These are phyloP conservation scores for Dendroctonus valens DNA, from an alignment of 1,140 invertebrate genomes.

Conservation along the genomic window DNA sequence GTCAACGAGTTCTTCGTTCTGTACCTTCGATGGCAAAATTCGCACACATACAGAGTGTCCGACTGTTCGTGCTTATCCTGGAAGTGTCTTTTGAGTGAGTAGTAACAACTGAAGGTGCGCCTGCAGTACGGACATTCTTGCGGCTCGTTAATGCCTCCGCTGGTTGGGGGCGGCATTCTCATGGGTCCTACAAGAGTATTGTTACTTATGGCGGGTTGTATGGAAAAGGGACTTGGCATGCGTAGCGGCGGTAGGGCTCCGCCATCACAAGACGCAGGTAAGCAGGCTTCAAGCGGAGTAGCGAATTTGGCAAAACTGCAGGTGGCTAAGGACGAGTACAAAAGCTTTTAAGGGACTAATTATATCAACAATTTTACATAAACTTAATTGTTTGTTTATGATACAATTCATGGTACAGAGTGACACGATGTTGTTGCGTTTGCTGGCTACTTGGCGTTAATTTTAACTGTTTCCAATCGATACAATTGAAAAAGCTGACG, in stretches of 20 bases:
- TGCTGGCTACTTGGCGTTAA: too few relatives aligned
- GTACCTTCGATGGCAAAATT: conserved; percentile 83
- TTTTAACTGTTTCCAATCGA: too few relatives aligned
- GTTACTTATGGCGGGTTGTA: conserved; percentile 29
- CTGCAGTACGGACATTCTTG: conserved; percentile 88
- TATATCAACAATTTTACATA: too few relatives aligned
- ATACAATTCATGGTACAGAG: too few relatives aligned
- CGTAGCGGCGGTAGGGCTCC: conserved; percentile 29
- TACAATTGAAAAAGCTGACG: too few relatives aligned
- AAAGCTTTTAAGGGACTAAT: conserved; percentile 11
- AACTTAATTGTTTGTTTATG: too few relatives aligned
- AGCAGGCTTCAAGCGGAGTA: conserved; percentile 39
- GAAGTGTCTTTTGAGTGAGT: conserved; percentile 85
- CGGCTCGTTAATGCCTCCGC: conserved; percentile 82
- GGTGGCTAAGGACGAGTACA: conserved; percentile 25
- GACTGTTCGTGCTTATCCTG: conserved; percentile 89
- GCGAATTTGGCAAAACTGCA: conserved; percentile 28
- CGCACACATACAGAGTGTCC: conserved; percentile 82
- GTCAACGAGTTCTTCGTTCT: conserved; percentile 86
- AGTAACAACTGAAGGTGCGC: conserved; percentile 86
- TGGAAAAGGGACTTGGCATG: conserved; percentile 40
- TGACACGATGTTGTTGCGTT: too few relatives aligned
- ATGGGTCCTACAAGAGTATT: conserved; percentile 40
- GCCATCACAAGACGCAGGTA: conserved; percentile 35
- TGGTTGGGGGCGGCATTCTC: conserved; percentile 79